These are phyloP conservation scores for Hypotaenidia okinawae DNA, from an alignment of 2,797 vertebrate species.

Conservation along the genomic window DNA sequence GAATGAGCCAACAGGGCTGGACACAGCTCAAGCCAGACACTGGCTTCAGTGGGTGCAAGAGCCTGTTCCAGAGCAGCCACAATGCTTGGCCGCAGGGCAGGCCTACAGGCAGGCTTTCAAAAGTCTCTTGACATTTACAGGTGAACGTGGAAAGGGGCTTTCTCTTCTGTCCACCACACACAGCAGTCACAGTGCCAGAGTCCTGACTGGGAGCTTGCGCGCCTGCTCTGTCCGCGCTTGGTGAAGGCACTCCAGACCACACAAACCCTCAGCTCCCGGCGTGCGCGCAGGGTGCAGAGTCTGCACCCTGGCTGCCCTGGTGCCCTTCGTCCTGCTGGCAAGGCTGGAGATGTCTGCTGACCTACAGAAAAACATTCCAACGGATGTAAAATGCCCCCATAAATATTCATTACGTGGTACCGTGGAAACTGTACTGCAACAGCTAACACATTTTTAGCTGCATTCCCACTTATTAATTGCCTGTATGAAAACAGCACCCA, in stretches of 20 bases:
- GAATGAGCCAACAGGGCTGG: background rate
- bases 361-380: background rate
- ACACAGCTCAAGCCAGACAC: rapidly evolving
- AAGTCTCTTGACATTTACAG: background rate
- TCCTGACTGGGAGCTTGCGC: background rate
- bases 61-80: background rate
- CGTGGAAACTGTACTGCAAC: background rate
- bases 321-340: background rate
- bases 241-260: background rate
- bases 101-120: background rate
- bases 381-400: background rate
- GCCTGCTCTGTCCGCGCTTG: background rate
- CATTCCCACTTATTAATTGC: background rate
- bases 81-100: background rate
- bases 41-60: background rate
- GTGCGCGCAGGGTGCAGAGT: background rate
- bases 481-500: background rate
- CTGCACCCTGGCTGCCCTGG: background rate
- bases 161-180: background rate
- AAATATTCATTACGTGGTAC: rapidly evolving
- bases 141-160: background rate
- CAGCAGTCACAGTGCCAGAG: background rate
- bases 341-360: background rate
- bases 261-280: too few species aligned
- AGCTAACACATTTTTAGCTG: background rate